phyloP scores from a whole-genome alignment of 2,888 invertebrate species.

The Nymphalis urticae region DNA sequence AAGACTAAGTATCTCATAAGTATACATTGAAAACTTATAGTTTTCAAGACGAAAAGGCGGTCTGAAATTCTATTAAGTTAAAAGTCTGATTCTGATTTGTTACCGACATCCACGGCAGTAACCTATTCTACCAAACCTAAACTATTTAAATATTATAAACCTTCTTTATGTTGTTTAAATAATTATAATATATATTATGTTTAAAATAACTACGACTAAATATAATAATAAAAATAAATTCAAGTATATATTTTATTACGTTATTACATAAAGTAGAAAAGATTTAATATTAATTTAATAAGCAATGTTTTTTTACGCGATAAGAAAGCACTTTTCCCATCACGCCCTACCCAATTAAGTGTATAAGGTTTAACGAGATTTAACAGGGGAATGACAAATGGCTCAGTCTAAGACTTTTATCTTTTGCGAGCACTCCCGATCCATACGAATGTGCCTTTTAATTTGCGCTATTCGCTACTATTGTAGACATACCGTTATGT shows the following conservation, averaged over 20 bases:
- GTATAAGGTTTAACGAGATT: conserved; percentile 20
- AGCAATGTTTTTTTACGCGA: neutral
- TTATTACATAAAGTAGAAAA: neutral
- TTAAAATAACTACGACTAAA: no score
- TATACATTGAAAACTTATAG: no score
- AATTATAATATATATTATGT: no score
- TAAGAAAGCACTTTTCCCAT: neutral
- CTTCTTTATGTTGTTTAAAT: neutral
- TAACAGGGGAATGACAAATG: conserved; percentile 25
- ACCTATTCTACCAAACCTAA: no score
- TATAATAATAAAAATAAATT: neutral
- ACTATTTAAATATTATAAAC: no score
- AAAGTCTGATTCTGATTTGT: no score
- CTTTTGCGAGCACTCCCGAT: conserved; percentile 15
- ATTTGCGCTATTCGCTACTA: neutral
- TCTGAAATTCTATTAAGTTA: no score
- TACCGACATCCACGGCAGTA: no score
- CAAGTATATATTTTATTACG: neutral
- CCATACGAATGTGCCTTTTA: conserved; percentile 2
- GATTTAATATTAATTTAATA: conserved; percentile 3
- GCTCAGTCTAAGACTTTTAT: conserved; percentile 16
- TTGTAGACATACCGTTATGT: neutral
- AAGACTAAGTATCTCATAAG: no score
- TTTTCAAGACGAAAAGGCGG: no score
- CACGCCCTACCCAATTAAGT: conserved; percentile 19